Evolutionary conservation across 2,797 vertebrate species (phyloP).

Genomic region (Hypotaenidia philippensis): DNA sequence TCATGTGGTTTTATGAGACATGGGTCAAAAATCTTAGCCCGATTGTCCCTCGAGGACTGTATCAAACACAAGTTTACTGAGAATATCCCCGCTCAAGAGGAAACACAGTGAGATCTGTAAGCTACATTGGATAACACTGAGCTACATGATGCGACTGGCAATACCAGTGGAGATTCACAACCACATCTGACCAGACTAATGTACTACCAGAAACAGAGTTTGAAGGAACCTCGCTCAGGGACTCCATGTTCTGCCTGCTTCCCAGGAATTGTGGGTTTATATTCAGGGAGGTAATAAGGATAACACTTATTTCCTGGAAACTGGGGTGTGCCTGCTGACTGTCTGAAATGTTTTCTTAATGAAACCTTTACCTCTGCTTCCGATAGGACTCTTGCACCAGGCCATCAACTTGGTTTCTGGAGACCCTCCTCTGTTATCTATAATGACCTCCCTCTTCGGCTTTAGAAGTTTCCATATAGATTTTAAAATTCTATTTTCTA

Average conservation of each 20-base stretch:
- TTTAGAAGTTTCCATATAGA: not conserved
- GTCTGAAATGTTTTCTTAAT: not conserved
- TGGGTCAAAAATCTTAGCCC: not conserved
- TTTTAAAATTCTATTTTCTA: not conserved
- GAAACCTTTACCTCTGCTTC: not conserved
- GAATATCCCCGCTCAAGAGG: not conserved
- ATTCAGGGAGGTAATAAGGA: not conserved
- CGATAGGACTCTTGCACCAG: not conserved
- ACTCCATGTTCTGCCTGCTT: not conserved
- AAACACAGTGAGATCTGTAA: not conserved
- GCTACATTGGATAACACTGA: not conserved
- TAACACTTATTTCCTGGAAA: not conserved
- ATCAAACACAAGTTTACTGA: not conserved
- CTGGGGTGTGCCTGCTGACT: not conserved
- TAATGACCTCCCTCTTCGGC: not conserved
- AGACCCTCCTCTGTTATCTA: not conserved
- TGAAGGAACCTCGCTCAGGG: accelerated
- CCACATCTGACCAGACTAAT: not conserved
- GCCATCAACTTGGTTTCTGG: accelerated
- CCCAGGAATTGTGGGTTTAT: not conserved
- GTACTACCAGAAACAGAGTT: not conserved
- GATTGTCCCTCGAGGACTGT: not conserved
- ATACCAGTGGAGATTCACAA: not conserved
- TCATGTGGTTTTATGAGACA: slow-evolving; percentile 24
- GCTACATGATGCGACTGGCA: accelerated